Conservation (phyloP, 2,888 invertebrate genomes). For the Allophyes oxyacanthae region DNA sequence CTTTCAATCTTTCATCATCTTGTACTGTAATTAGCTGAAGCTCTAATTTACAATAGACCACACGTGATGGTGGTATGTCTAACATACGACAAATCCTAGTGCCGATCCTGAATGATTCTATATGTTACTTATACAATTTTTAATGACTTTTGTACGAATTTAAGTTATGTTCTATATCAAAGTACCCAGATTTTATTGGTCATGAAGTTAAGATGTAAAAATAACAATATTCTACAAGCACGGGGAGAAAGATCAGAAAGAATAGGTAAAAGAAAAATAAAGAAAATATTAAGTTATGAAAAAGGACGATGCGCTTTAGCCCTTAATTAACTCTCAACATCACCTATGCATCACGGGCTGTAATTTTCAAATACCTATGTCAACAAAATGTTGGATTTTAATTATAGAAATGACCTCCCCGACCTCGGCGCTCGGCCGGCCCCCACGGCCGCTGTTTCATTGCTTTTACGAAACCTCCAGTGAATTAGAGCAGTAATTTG, state of each 20-base stretch:
- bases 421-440: slow-evolving; percentile 61
- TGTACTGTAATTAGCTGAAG: too few relatives aligned
- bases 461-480: slow-evolving; percentile 82
- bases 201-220: background rate
- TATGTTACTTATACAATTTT: background rate
- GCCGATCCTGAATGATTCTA: too few relatives aligned
- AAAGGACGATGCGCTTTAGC: background rate
- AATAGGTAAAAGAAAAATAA: background rate
- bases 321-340: background rate
- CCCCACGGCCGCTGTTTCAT: slow-evolving; percentile 75
- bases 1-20: too few relatives aligned
- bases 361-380: slow-evolving; percentile 29
- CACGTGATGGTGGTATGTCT: too few relatives aligned
- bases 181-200: background rate
- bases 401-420: slow-evolving; percentile 68
- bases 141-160: background rate
- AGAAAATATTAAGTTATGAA: too few relatives aligned
- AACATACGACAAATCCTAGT: too few relatives aligned
- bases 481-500: slow-evolving; percentile 87
- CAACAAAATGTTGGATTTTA: slow-evolving; percentile 59
- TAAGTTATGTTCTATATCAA: background rate
- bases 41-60: too few relatives aligned
- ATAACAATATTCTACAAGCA: too few relatives aligned
- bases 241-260: too few relatives aligned
- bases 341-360: slow-evolving; percentile 1